Percentiles rank a stretch among this genome's conserved stretches.
phyloP scores from a whole-genome alignment of 37 sponge, comb jelly and placozoan genomes.

The Crambe crambe region DNA sequence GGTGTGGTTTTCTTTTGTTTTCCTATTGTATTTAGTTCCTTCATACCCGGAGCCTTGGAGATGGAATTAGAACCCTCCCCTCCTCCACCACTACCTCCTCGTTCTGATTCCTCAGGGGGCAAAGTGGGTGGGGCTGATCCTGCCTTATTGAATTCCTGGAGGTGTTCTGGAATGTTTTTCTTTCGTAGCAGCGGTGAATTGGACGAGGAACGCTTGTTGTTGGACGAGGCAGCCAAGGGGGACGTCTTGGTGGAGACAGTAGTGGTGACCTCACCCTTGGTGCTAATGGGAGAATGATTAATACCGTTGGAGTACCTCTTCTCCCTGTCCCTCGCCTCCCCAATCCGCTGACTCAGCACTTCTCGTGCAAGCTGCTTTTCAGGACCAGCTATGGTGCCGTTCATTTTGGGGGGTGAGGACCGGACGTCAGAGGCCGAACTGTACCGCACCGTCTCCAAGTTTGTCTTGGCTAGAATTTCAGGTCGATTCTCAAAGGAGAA shows the following conservation, averaged over 20 bases:
- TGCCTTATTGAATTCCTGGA: not conserved
- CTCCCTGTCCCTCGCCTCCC: not conserved
- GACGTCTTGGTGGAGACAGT: not conserved
- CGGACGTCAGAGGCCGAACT: not conserved
- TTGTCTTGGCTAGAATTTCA: not conserved
- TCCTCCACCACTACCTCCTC: not conserved
- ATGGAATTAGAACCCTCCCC: not conserved
- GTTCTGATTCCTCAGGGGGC: not conserved
- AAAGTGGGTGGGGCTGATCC: constrained; percentile 19
- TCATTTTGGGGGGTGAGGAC: not conserved
- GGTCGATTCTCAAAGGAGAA: not conserved
- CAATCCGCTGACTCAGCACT: not conserved
- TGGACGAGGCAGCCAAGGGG: not conserved
- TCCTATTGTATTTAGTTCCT: not conserved
- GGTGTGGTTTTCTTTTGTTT: not conserved
- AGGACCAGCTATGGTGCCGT: not conserved
- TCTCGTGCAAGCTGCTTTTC: not conserved
- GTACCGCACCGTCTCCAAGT: not conserved
- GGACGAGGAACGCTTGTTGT: constrained; percentile 2
- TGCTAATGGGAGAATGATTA: constrained; percentile 3
- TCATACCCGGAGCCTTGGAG: not conserved
- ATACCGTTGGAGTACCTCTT: constrained; percentile 25
- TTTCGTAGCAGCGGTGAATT: not conserved
- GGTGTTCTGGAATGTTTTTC: not conserved
- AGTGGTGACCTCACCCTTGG: constrained; percentile 29